Evolutionary conservation across 2,888 invertebrate genomes (phyloP), one percentile per base, ranked within the genome.

Genomic region (Boloria selene): DNA sequence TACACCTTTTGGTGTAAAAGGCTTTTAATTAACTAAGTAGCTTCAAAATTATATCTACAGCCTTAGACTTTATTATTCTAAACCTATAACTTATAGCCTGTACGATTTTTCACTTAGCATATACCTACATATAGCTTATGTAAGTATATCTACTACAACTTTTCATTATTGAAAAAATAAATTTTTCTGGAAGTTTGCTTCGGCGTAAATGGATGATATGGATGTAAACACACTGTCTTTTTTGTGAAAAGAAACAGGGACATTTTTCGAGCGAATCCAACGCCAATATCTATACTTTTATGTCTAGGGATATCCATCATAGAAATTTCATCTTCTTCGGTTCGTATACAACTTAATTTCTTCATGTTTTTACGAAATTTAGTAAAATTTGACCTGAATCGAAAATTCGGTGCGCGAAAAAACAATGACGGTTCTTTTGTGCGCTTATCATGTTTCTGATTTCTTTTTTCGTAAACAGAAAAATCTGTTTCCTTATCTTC

Each of bases 171-270:
- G 4, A 17, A 50, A 45, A 87, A 70, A 68, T 84, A 77, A 44
- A 92, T 84, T 79, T 90, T 91, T 73, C 92, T 83, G 7, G 89
- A 84, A 0, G 86, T 86, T 74, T 89, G 89, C 61, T 81, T 81
- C 10, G 92, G 92, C 16, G 89, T 90, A 68, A 80, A 92, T 1
- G 92, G 92, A 67, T 92, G 92, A 70, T 90, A 92, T 0, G 92
- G 92, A 72, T 92, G 92, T 44, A 86, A 79, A 67, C 88, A 88
- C 44, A 88, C 87, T 2, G 89, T 85, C 69, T 83, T 81, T 68
- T 79, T 88, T 4, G 89, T 90, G 64, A 92, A 92, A 22, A 92
- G 74, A 62, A 92, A 90, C 44, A 88, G 79, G 0, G 92, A 92
- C 61, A 90, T 79, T 64, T 86, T 79, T 22, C 92, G 76, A n/a